Evolutionary conservation across 1,140 invertebrate species (phyloP), one percentile per base, ranked within the genome.

Genomic region (Amyelois transitella): DNA sequence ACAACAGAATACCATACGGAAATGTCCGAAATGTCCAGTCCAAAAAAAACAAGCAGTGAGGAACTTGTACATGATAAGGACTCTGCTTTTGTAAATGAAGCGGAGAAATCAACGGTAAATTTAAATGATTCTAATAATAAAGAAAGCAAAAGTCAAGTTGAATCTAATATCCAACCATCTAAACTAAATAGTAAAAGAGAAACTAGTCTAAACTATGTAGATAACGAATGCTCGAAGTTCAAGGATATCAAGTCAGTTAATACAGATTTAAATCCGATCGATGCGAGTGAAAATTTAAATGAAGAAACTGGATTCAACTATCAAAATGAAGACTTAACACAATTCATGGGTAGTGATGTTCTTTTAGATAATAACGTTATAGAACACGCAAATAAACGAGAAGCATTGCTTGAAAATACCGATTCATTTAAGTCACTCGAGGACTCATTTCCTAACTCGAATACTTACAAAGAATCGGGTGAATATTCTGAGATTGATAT

Each of bases 171-270:
- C 17, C 55, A 68, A 47, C 32, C 51, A 45, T 17, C 45, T 18
- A 81, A 75, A 65, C 72, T 52, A 38, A 74, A 77, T 56, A 79
- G 62, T 56, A 86, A 86, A 70, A 68, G 81, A 47, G 77, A 82
- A 71, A 65, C 62, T 57, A 74, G 66, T 64, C 18, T 47, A 8
- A 53, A 72, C 0, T 60, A 68, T 19, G 56, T 71, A 6, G 49
- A 47, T 1, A 62, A 61, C 43, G 12, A 38, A 38, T 38, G 32
- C n/a, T 38, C 32, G 1, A 38, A 8, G 2, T 8, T 38, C n/a
- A 8, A 8, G n/a, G 32, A 38, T 38, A 38, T 14, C 12, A 59
- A 62, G 44, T 28, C 44, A 8, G 28, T 43, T 21, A 58, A 60
- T 7, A 55, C 59, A 28, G 51, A 61, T 45, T 58, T 57, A 1